Base-by-base conservation (phyloP, 2,113 vertebrate genomes). In the Mobula hypostoma region DNA sequence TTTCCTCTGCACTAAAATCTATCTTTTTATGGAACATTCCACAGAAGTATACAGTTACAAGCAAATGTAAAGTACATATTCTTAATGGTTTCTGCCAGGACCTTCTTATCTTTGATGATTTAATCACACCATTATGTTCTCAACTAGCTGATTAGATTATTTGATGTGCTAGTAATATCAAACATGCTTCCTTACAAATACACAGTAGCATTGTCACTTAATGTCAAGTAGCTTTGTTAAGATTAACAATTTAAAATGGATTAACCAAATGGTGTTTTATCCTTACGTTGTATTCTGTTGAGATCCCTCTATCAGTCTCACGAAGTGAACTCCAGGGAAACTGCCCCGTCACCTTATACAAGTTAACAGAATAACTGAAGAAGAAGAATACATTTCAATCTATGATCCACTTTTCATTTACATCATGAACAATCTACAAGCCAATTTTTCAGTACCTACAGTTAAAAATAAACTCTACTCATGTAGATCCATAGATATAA, bases 321-420 rank as follows among this genome's bases (percentile, higher is more conserved):
- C 98, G 98, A 40, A 99, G 96, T 0, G 98, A 99, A 95, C 99
- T 99, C 99, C 99, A 99, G 0, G 98, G 98, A 95, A 99, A 99
- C 96, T 99, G 99, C 0, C 98, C 98, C 0, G 98, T 99, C 32
- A 99, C 98, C 97, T 99, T 99, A 95, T 99, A 99, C 4, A 98
- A 6, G 95, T 99, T 99, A n/a, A 98, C 95, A 19, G 97, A 97
- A 95, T 99, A 96, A 95, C 99, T 99, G 96, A 94, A 97, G 95
- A 79, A 76, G 95, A 94, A 96, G 12, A 2, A 68, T 32, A 94
- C 29, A 36, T 83, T 83, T 48, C n/a, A 87, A 80, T 66, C 21
- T 4, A 83, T 29, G 40, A 72, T 82, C 29, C 14, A 48, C n/a
- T 19, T 83, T 74, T 94, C n/a, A 17, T 68, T 94, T 27, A 94